Base-by-base conservation (phyloP, 2,888 invertebrate species). In the Microctonus hyperodae region DNA sequence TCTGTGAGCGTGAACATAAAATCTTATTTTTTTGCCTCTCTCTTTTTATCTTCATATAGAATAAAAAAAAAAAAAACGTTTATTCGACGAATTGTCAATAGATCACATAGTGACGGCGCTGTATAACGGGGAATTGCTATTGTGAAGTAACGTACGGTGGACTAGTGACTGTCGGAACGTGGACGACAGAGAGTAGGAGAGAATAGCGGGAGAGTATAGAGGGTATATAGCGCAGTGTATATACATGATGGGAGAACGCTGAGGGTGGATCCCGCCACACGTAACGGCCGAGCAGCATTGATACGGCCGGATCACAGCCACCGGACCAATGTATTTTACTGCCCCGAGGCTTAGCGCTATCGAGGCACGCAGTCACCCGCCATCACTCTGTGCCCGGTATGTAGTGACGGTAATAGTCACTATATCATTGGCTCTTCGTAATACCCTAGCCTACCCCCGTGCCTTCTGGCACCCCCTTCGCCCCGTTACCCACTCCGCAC, bases 331-430 rank as follows among this genome's bases (percentile, higher is more conserved):
- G 82, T 82, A 82, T 82, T 82, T 82, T 82, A 82, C 81, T 81
- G 81, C 81, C 81, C n/a, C 76, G 79, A 82, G 82, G 82, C 82
- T 82, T 82, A 82, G 81, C 81, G 82, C 83, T 83, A 83, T 83
- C 83, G 82, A 82, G 80, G 83, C 82, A 82, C 79, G 81, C 83
- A 83, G 83, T 83, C 83, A 82, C 80, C 81, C 81, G 81, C 82
- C 83, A 83, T 83, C 83, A 83, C 82, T 83, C 83, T 79, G 79
- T 75, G 77, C 79, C 76, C 79, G 79, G 80, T 82, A 82, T 81
- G 81, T 80, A 82, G 79, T 82, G 83, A 83, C 83, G 83, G 83
- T 83, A 83, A 83, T 83, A 83, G 83, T 83, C 83, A 83, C 82
- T 83, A 83, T 83, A 83, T 83, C 83, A 83, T 83, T 82, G 83